These are phyloP conservation scores for Andrena marginata DNA, from an alignment of 2,888 invertebrate species.

Conservation along the genomic window DNA sequence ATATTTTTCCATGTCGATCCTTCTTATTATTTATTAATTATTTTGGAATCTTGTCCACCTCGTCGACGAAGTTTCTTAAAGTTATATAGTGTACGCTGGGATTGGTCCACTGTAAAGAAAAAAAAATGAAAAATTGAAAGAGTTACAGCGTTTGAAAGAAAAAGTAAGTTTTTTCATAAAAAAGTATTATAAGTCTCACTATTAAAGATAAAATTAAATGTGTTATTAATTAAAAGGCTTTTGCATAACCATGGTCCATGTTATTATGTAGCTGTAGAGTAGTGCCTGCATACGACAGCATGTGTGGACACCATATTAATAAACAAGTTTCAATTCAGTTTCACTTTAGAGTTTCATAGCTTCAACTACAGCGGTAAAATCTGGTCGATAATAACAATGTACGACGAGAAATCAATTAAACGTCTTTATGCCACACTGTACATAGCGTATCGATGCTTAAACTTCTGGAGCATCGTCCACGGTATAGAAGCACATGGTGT, in stretches of 20 bases:
- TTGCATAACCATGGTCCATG: not conserved
- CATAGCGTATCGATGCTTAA: conserved; percentile 17
- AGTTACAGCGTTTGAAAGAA: too few species aligned
- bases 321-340: conserved; percentile 17
- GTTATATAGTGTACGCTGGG: too few species aligned
- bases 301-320: not conserved
- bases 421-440: not conserved
- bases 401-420: conserved; percentile 42
- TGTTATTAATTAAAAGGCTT: not conserved
- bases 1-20: too few species aligned
- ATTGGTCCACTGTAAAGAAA: too few species aligned
- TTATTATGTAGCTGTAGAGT: not conserved
- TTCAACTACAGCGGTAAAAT: conserved; percentile 1
- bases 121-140: too few species aligned
- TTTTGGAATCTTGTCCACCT: too few species aligned
- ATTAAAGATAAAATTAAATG: too few species aligned
- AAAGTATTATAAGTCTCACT: too few species aligned
- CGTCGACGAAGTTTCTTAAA: too few species aligned
- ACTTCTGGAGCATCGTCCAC: conserved; percentile 17
- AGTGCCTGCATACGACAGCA: not conserved
- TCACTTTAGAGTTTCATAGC: not conserved
- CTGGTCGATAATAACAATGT: conserved; percentile 10
- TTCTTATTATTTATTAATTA: too few species aligned
- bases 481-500: conserved; percentile 11
- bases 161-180: too few species aligned